Evolutionary conservation across 2,113 vertebrate species (phyloP).

Genomic region (Epinephelus moara): DNA sequence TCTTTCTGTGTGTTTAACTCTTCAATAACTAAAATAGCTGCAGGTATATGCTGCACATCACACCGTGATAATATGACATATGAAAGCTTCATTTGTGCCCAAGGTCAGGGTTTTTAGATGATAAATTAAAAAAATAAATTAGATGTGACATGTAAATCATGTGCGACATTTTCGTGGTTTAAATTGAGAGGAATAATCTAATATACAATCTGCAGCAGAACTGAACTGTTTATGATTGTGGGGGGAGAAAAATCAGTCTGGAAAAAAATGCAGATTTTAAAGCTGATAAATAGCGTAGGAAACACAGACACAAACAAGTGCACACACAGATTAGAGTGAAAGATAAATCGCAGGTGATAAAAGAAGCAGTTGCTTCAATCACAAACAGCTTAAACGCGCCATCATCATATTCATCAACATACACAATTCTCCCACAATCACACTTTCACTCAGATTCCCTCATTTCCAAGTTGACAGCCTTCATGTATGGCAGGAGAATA

Average conservation of each 20-base stretch:
- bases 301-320: conserved; percentile 3
- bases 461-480: conserved; percentile 32
- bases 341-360: conserved; percentile 57
- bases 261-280: conserved; percentile 10
- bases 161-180: neutral
- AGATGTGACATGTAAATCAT: neutral
- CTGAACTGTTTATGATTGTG: neutral
- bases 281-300: conserved; percentile 12
- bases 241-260: neutral
- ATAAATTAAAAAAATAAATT: neutral
- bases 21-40: conserved; percentile 34
- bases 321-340: conserved; percentile 7
- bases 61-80: neutral
- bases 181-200: neutral
- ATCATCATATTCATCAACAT: conserved; percentile 56
- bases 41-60: conserved; percentile 5
- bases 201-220: neutral
- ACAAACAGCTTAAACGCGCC: conserved; percentile 51
- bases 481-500: conserved; percentile 16
- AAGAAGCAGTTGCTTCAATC: conserved; percentile 41
- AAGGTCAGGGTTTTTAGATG: neutral
- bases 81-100: neutral
- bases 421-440: conserved; percentile 22
- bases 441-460: conserved; percentile 40
- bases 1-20: conserved; percentile 49